A percentile compares a stretch with the other conserved stretches of the same genome.
These are phyloP conservation scores for Aurelia sp. DNA, from an alignment of 30 jellyfish, hydroid and myxozoan genomes.

Conservation along the genomic window DNA sequence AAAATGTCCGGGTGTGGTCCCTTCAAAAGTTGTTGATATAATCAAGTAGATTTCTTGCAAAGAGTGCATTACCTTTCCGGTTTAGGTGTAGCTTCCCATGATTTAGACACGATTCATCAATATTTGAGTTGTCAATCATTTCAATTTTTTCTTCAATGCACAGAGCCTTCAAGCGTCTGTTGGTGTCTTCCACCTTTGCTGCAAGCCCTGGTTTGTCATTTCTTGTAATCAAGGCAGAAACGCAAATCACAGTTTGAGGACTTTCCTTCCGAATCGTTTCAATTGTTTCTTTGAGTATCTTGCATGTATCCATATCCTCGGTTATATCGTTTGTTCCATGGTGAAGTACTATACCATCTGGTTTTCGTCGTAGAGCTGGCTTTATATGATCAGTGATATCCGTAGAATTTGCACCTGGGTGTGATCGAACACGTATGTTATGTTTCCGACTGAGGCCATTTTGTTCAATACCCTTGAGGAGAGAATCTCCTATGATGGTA, in stretches of 20 bases:
- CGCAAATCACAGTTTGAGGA: not conserved
- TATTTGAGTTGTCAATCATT: too few species aligned
- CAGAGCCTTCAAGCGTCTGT: too few species aligned
- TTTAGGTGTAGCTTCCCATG: too few species aligned
- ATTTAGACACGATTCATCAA: too few species aligned
- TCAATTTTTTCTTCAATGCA: too few species aligned
- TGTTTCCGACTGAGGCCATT: slow-evolving; percentile 30
- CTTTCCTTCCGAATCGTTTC: slow-evolving; percentile 18
- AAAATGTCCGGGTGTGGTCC: slow-evolving; percentile 31
- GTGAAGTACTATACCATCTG: slow-evolving; percentile 28
- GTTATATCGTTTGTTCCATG: slow-evolving; percentile 26
- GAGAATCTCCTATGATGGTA: slow-evolving; percentile 37
- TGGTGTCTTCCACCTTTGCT: not conserved
- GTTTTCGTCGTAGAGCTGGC: slow-evolving; percentile 34
- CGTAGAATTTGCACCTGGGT: slow-evolving; percentile 18
- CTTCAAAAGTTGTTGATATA: not conserved
- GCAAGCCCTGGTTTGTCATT: slow-evolving; percentile 37
- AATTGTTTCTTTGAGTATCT: slow-evolving; percentile 7
- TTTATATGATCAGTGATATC: slow-evolving; percentile 14
- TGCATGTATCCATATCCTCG: slow-evolving; percentile 17
- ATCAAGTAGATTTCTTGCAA: not conserved
- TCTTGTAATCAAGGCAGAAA: slow-evolving; percentile 33
- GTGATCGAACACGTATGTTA: slow-evolving; percentile 36
- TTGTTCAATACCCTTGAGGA: slow-evolving; percentile 31
- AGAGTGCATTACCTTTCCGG: not conserved